Evolutionary conservation across 2,113 vertebrate genomes (phyloP).

Genomic region (Passer domesticus): DNA sequence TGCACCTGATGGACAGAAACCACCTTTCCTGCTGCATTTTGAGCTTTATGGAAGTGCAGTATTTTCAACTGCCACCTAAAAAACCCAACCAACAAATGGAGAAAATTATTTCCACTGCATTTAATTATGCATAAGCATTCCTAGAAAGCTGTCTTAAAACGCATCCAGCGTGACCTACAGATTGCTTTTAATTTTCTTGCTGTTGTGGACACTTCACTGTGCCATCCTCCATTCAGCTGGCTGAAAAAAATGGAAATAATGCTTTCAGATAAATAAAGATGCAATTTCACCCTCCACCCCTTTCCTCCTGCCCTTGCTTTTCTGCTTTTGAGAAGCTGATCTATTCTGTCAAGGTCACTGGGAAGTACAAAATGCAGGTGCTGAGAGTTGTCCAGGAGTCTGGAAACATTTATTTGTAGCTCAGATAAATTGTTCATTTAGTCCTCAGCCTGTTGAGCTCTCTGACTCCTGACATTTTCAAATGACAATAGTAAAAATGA

Average conservation of each 20-base stretch:
- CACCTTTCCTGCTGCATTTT: neutral
- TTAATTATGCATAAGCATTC: neutral
- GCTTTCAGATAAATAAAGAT: neutral
- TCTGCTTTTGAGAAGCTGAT: neutral
- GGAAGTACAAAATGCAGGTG: neutral
- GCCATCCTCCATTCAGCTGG: neutral
- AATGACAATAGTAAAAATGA: neutral
- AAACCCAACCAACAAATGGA: accelerated
- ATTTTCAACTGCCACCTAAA: neutral
- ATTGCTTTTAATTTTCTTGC: neutral
- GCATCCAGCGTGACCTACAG: neutral
- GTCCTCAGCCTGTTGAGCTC: neutral
- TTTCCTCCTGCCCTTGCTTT: neutral
- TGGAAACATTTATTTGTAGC: neutral
- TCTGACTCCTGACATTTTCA: conserved; percentile 3
- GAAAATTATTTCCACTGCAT: neutral
- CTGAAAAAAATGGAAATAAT: neutral
- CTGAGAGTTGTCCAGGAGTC: neutral
- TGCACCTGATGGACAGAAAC: neutral
- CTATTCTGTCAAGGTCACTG: neutral
- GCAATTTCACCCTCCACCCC: neutral
- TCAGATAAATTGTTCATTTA: conserved; percentile 1
- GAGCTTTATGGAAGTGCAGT: accelerated
- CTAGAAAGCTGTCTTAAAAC: neutral
- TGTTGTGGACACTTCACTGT: neutral